These are phyloP conservation scores for Himalopsyche phryganea DNA, from an alignment of 1,140 invertebrate genomes.

Conservation along the genomic window DNA sequence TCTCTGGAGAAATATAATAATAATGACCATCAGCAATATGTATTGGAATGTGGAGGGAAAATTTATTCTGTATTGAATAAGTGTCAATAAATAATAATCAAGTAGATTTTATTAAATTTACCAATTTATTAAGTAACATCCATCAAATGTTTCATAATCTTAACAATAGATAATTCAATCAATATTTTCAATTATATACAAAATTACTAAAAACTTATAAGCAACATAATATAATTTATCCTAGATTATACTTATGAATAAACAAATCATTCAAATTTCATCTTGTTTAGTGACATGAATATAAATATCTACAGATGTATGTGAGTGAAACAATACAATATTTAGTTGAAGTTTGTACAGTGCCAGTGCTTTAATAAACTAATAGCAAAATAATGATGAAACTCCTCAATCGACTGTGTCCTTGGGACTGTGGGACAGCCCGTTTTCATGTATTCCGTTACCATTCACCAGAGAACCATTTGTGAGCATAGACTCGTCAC, in stretches of 20 bases:
- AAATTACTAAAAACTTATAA: constrained; percentile 4
- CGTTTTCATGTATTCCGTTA: constrained; percentile 22
- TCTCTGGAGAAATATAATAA: no score
- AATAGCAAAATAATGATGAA: constrained; percentile 1
- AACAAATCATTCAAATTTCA: not conserved
- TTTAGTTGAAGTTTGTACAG: constrained; percentile 23
- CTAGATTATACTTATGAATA: not conserved
- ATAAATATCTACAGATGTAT: constrained; percentile 1
- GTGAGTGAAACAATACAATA: constrained; percentile 2
- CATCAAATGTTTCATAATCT: constrained; percentile 4
- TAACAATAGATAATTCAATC: not conserved
- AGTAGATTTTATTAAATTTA: not conserved
- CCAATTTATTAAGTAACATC: constrained; percentile 3
- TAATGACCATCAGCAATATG: no score
- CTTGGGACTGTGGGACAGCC: not conserved
- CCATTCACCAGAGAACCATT: constrained; percentile 37
- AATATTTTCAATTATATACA: not conserved
- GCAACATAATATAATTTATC: not conserved
- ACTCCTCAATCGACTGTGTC: not conserved
- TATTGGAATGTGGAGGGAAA: no score
- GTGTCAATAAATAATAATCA: not conserved
- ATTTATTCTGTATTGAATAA: no score
- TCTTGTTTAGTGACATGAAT: not conserved
- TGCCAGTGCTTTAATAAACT: constrained; percentile 17
- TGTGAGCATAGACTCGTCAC: constrained; percentile 27